Conservation (phyloP, 2,113 vertebrate genomes). For the Daphoenositta chrysoptera region DNA sequence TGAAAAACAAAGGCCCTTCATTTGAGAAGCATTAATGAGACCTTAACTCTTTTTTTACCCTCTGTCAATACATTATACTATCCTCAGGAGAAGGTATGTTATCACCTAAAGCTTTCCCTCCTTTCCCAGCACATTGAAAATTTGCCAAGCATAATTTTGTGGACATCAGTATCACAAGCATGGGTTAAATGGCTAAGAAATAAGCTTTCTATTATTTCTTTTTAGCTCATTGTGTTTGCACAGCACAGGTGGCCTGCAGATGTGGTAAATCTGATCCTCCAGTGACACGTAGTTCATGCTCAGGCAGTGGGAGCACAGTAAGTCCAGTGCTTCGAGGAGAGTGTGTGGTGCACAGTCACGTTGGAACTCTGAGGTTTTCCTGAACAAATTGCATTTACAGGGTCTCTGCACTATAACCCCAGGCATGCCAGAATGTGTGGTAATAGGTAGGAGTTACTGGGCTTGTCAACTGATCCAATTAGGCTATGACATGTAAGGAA, state of each 20-base stretch:
- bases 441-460: neutral
- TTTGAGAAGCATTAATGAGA: neutral
- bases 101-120: neutral
- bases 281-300: neutral
- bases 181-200: neutral
- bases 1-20: neutral
- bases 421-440: neutral
- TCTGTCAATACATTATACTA: neutral
- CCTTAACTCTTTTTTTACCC: neutral
- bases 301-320: fast-evolving
- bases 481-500: neutral
- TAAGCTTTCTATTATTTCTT: neutral
- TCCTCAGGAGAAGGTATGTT: neutral
- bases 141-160: neutral
- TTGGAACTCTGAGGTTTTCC: neutral
- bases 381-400: neutral
- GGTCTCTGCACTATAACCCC: neutral
- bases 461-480: neutral
- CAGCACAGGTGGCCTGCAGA: constrained; percentile 36
- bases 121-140: neutral
- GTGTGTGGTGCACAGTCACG: neutral
- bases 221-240: neutral
- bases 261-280: constrained; percentile 23
- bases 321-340: neutral
- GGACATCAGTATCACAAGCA: neutral